phyloP scores from a whole-genome alignment of 2,797 vertebrate species.

The Discoglossus pictus region DNA sequence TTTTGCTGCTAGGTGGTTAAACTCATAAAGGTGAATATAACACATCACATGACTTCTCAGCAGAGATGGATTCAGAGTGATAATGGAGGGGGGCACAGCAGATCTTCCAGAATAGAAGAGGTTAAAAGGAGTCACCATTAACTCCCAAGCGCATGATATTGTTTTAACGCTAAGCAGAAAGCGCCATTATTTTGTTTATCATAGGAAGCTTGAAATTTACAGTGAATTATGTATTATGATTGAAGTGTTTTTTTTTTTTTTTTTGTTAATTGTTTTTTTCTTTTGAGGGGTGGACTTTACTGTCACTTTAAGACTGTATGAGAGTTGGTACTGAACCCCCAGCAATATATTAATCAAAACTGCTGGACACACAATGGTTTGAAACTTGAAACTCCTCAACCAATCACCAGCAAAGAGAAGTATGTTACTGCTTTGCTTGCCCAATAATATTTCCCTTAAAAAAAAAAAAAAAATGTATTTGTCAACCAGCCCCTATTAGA shows the following conservation, averaged over 20 bases:
- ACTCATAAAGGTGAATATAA: no score
- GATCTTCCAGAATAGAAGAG: no score
- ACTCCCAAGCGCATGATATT: no score
- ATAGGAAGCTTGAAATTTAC: conserved; percentile 34
- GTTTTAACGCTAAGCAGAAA: no score
- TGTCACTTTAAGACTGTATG: conserved; percentile 22
- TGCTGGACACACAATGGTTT: conserved; percentile 1
- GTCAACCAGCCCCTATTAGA: no score
- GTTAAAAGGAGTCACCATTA: no score
- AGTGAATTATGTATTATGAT: conserved; percentile 27
- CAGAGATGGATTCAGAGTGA: no score
- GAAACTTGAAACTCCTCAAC: conserved; percentile 23
- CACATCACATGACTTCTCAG: no score
- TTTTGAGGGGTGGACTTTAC: conserved; percentile 25
- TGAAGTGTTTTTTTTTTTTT: conserved; percentile 26
- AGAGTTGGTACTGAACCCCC: conserved; percentile 25
- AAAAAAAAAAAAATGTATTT: no score
- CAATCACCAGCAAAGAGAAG: conserved; percentile 46
- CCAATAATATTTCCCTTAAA: no score
- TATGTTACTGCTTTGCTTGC: neutral
- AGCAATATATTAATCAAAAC: neutral
- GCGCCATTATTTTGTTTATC: neutral
- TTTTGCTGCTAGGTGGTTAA: no score
- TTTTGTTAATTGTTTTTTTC: conserved; percentile 2
- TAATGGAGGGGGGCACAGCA: no score